Conservation (phyloP, 2,888 invertebrate species). For the Catocala fraxini region DNA sequence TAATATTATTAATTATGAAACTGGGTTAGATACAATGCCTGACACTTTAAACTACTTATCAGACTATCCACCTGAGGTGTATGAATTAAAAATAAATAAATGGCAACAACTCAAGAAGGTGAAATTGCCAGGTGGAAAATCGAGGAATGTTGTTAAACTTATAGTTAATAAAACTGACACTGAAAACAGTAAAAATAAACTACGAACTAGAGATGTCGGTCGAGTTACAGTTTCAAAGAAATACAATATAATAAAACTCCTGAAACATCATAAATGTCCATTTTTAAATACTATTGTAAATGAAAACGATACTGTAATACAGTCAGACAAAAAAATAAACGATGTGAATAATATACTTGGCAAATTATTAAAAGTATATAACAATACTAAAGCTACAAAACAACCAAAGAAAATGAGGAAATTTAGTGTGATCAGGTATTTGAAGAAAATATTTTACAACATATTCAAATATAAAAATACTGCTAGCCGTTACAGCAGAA, state of each 20-base stretch:
- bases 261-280: constrained; percentile 34
- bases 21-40: background rate
- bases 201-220: constrained; percentile 31
- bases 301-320: constrained; percentile 12
- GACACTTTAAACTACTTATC: constrained; percentile 8
- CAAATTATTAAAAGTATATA: constrained; percentile 33
- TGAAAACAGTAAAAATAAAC: constrained; percentile 18
- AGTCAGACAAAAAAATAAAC: constrained; percentile 27
- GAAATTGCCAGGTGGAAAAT: constrained; percentile 6
- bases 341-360: constrained; percentile 43
- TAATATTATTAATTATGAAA: too few species aligned
- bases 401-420: constrained; percentile 46
- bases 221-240: constrained; percentile 43
- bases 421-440: constrained; percentile 57
- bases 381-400: constrained; percentile 18
- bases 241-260: constrained; percentile 47
- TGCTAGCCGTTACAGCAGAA: constrained; percentile 46
- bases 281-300: constrained; percentile 17
- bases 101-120: constrained; percentile 46
- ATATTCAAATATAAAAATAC: constrained; percentile 52
- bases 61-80: constrained; percentile 18
- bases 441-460: constrained; percentile 67
- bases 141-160: constrained; percentile 24
- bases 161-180: constrained; percentile 11
- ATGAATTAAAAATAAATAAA: constrained; percentile 48